phyloP scores from a whole-genome alignment of 2,888 invertebrate genomes.

The Petrolisthes cinctipes region DNA sequence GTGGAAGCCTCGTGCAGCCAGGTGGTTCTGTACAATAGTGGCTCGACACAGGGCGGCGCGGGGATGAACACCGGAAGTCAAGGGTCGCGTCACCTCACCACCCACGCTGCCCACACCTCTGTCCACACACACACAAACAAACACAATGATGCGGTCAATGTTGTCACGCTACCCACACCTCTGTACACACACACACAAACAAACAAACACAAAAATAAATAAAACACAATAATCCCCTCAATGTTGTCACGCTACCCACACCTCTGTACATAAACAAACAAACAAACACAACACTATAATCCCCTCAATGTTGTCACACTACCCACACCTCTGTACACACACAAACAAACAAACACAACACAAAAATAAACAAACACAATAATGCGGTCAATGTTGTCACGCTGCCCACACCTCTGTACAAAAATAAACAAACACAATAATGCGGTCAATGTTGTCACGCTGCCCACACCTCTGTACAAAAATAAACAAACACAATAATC shows the following conservation, averaged over 20 bases:
- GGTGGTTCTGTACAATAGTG: constrained; percentile 89
- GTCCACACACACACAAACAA: constrained; percentile 45
- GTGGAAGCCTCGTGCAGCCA: constrained; percentile 79
- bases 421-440: background rate
- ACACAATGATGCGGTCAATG: background rate
- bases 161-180: background rate
- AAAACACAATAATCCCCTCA: background rate
- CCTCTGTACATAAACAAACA: constrained; percentile 73
- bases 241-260: constrained; percentile 77
- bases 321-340: constrained; percentile 78
- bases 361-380: background rate
- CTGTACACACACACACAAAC: background rate
- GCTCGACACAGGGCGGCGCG: constrained; percentile 85
- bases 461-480: constrained; percentile 78
- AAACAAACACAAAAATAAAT: background rate
- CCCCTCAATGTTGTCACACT: too few relatives aligned
- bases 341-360: background rate
- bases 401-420: constrained; percentile 79
- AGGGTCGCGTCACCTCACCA: constrained; percentile 84
- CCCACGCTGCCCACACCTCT: constrained; percentile 86
- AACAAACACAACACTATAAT: background rate
- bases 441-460: too few relatives aligned
- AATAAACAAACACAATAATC: constrained; percentile 4
- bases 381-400: constrained; percentile 74
- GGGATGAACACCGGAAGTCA: constrained; percentile 85